phyloP scores from a whole-genome alignment of 2,888 invertebrate species.

The Calameuta pallipes region DNA sequence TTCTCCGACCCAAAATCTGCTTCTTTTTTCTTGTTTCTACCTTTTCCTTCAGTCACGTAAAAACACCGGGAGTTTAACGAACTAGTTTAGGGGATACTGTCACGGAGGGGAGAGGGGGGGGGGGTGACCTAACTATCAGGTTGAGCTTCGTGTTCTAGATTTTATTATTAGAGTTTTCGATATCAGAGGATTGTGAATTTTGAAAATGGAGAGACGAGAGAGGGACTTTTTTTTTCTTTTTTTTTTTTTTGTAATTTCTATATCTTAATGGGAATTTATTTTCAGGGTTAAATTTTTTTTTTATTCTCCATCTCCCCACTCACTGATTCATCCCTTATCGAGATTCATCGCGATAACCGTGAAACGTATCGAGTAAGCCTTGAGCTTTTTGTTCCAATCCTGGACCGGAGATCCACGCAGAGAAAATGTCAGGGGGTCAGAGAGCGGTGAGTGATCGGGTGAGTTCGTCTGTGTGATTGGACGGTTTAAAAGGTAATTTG shows the following conservation, averaged over 20 bases:
- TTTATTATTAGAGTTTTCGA: background rate
- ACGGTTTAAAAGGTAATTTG: conserved; percentile 54
- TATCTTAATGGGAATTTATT: background rate
- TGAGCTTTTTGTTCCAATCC: background rate
- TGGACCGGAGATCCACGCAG: background rate
- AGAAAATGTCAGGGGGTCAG: background rate
- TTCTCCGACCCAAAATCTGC: too few species aligned
- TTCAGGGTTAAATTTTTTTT: background rate
- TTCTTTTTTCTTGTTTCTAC: too few species aligned
- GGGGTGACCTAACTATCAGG: background rate
- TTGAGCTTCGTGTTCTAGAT: background rate
- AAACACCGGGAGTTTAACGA: background rate
- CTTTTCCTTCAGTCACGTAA: background rate
- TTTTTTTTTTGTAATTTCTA: too few species aligned
- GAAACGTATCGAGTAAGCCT: background rate
- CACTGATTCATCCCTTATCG: too few species aligned
- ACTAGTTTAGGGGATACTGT: background rate
- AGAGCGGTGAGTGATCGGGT: conserved; percentile 4
- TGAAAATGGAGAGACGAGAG: background rate
- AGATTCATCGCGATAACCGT: background rate
- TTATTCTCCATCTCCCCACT: background rate
- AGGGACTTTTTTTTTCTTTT: too few species aligned
- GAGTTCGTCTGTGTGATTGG: conserved; percentile 31
- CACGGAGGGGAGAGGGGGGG: background rate
- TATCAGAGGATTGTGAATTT: background rate